phyloP scores from a whole-genome alignment of 1,140 invertebrate genomes.

The Heliconius eleuchia region DNA sequence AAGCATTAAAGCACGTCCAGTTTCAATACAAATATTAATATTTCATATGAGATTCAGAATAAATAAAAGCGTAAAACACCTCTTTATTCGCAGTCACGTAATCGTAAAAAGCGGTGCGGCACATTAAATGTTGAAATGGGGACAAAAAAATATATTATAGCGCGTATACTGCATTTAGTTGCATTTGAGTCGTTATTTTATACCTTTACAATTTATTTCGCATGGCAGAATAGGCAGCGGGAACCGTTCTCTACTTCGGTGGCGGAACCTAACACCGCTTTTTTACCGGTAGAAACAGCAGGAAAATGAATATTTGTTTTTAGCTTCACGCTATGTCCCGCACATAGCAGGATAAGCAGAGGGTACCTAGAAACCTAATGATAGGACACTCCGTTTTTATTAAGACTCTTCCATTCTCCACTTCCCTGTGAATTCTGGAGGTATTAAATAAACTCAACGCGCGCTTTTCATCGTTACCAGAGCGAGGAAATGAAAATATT shows the following conservation, averaged over 20 bases:
- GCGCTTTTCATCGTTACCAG: neutral
- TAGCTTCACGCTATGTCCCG: no score
- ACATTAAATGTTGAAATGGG: constrained; percentile 8
- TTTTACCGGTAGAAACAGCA: no score
- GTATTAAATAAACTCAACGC: neutral
- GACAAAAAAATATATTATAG: neutral
- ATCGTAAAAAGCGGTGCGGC: constrained; percentile 8
- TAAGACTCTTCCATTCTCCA: neutral
- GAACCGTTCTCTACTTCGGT: no score
- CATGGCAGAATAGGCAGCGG: no score
- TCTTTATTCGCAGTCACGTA: constrained; percentile 12
- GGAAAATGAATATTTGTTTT: no score
- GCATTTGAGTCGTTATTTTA: neutral
- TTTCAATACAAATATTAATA: constrained; percentile 14
- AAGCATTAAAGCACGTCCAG: neutral
- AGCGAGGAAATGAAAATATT: neutral
- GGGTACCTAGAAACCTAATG: neutral
- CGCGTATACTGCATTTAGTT: neutral
- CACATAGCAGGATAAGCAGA: no score
- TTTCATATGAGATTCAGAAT: neutral
- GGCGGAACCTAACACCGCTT: no score
- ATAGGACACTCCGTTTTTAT: neutral
- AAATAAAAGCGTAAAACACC: constrained; percentile 11
- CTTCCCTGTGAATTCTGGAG: neutral
- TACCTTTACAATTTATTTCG: no score